Percentiles rank a stretch among this genome's conserved stretches.
These are phyloP conservation scores for Sebastes taczanowskii DNA, from an alignment of 2,797 vertebrate genomes.

Conservation along the genomic window DNA sequence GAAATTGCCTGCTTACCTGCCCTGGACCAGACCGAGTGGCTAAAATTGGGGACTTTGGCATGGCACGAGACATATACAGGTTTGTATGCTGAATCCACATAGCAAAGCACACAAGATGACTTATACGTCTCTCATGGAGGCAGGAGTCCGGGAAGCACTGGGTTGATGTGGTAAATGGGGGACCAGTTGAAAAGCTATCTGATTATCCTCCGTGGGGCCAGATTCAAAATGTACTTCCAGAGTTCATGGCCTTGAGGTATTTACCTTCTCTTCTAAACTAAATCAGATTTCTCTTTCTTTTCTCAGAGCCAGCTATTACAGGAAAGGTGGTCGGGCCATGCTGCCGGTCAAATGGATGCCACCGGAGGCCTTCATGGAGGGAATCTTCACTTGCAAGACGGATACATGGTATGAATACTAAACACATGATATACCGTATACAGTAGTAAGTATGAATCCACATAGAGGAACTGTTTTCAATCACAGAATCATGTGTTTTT, in stretches of 20 bases:
- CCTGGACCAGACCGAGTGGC: conserved; percentile 86
- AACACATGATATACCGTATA: not conserved
- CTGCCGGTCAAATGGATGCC: conserved; percentile 96
- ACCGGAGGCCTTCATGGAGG: conserved; percentile 94
- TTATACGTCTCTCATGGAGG: not conserved
- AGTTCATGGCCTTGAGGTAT: conserved; percentile 25
- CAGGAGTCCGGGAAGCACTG: not conserved
- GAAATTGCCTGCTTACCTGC: conserved; percentile 92
- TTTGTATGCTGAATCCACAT: conserved; percentile 45
- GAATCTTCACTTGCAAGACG: conserved; percentile 95
- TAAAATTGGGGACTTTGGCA: conserved; percentile 95
- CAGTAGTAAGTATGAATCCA: not conserved
- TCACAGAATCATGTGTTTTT: not conserved
- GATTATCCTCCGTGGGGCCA: conserved; percentile 1
- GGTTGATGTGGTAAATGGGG: conserved; percentile 11
- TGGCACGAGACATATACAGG: conserved; percentile 95
- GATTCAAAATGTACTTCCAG: conserved; percentile 9
- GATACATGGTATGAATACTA: conserved; percentile 88
- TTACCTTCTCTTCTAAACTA: conserved; percentile 1
- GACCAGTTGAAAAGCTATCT: not conserved
- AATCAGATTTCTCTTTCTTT: not conserved
- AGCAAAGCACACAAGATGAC: not conserved
- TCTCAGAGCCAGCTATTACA: conserved; percentile 92
- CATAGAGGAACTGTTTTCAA: not conserved
- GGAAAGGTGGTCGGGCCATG: conserved; percentile 91